These are phyloP conservation scores for Mesocentrotus franciscanus DNA, from an alignment of 53 echinoderm and acorn worm genomes.

Conservation along the genomic window DNA sequence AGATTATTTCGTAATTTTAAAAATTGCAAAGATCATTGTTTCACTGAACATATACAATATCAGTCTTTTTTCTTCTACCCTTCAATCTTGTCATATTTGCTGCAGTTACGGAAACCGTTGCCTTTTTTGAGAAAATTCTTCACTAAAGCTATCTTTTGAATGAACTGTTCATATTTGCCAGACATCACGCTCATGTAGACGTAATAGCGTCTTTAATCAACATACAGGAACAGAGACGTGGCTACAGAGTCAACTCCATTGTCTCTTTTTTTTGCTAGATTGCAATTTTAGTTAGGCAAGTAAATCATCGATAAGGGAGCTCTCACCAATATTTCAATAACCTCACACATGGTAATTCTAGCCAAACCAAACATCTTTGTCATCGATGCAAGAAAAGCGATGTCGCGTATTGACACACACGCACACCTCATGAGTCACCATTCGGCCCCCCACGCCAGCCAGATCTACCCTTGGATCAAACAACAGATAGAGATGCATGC, in stretches of 20 bases:
- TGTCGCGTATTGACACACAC: conserved; percentile 1
- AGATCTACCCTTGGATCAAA: conserved; percentile 5
- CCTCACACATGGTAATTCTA: neutral
- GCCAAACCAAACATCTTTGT: conserved; percentile 40
- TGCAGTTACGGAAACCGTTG: too few relatives aligned
- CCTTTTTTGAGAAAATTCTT: neutral
- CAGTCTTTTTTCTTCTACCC: too few relatives aligned
- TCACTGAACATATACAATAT: too few relatives aligned
- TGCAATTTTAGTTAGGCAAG: neutral
- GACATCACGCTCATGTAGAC: neutral
- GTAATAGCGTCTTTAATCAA: neutral
- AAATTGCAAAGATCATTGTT: too few relatives aligned
- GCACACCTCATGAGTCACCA: neutral
- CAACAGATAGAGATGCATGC: neutral
- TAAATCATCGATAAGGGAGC: neutral
- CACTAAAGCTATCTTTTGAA: neutral
- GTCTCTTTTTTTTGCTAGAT: neutral
- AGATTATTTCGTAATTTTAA: too few relatives aligned
- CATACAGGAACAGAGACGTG: neutral
- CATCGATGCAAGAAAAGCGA: conserved; percentile 6
- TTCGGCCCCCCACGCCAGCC: neutral
- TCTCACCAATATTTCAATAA: conserved; percentile 28
- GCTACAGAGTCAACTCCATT: neutral
- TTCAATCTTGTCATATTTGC: too few relatives aligned
- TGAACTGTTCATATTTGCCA: neutral